Conservation (phyloP, 2,797 vertebrate genomes). For the Alauda arvensis region DNA sequence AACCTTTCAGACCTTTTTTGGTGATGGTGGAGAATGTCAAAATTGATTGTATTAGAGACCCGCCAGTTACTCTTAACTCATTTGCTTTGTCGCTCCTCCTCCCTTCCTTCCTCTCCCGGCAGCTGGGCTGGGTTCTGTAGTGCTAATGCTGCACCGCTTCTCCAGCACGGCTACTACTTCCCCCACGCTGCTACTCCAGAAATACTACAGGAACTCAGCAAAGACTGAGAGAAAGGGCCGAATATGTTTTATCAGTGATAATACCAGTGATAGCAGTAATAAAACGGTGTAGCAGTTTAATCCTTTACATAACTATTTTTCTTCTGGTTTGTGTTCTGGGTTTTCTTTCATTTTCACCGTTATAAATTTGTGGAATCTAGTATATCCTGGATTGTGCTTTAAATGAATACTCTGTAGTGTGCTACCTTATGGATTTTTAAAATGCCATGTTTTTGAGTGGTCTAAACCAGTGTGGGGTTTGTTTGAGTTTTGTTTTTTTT, state of each 20-base stretch:
- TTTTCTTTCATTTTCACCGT: background rate
- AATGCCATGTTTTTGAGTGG: background rate
- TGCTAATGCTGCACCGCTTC: background rate
- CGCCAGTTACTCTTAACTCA: conserved; percentile 47
- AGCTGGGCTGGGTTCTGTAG: conserved; percentile 14
- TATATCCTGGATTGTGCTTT: background rate
- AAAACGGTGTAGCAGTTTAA: background rate
- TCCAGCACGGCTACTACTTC: conserved; percentile 9
- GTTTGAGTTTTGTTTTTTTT: too few species aligned
- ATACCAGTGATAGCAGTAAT: background rate
- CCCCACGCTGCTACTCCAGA: background rate
- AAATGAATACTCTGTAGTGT: background rate
- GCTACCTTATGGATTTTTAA: background rate
- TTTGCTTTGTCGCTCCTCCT: conserved; percentile 7
- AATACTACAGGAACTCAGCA: background rate
- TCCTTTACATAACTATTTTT: background rate
- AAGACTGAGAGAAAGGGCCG: background rate
- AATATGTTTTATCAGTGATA: background rate
- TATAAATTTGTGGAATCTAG: background rate
- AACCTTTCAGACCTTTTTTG: conserved; percentile 48
- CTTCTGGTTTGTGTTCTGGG: background rate
- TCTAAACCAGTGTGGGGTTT: background rate
- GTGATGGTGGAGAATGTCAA: conserved; percentile 12
- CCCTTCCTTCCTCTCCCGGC: conserved; percentile 52
- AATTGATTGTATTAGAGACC: conserved; percentile 23